Conservation (phyloP, 2,113 vertebrate species). For the Passer montanus region DNA sequence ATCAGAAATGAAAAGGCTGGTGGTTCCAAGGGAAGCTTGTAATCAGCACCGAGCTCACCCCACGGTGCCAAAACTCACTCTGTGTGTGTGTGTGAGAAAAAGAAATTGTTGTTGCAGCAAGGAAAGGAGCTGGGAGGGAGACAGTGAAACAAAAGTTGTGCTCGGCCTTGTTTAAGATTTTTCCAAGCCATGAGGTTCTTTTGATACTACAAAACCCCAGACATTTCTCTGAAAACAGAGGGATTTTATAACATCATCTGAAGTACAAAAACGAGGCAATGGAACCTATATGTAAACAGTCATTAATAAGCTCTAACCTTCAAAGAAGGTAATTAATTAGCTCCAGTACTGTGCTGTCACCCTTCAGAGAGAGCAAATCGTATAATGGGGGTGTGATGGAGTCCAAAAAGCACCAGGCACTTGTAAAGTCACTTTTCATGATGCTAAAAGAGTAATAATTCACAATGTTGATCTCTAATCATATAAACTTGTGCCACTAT, state of each 20-base stretch:
- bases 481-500: not conserved
- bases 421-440: not conserved
- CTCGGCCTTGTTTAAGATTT: conserved; percentile 26
- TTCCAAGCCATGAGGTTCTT: conserved; percentile 34
- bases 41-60: conserved; percentile 69
- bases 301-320: conserved; percentile 10
- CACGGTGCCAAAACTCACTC: conserved; percentile 63
- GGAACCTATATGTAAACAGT: conserved; percentile 26
- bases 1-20: conserved; percentile 76
- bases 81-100: not conserved
- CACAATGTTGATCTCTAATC: not conserved
- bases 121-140: not conserved
- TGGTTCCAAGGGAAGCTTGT: conserved; percentile 69
- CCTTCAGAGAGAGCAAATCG: not conserved
- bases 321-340: conserved; percentile 41
- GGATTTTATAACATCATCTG: not conserved
- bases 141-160: not conserved
- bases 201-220: not conserved
- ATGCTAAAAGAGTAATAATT: not conserved
- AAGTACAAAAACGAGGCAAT: not conserved
- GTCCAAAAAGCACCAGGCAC: not conserved
- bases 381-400: not conserved
- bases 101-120: conserved; percentile 14
- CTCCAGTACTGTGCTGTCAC: not conserved
- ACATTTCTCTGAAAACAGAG: conserved; percentile 13